These are phyloP conservation scores for Tauraco erythrolophus DNA, from an alignment of 2,113 vertebrate genomes.

Conservation along the genomic window DNA sequence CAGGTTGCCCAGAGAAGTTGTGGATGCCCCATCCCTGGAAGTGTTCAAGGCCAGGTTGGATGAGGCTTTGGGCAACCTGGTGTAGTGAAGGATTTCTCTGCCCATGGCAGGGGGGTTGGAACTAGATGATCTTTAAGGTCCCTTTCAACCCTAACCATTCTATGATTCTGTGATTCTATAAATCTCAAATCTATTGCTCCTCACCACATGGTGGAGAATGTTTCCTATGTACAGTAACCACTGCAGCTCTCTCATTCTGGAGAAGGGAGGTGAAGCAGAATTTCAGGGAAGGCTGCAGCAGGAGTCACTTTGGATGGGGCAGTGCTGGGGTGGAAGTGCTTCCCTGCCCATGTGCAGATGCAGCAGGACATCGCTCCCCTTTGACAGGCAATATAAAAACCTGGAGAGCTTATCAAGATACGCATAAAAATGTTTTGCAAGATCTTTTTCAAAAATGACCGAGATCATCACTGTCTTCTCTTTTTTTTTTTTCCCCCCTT, in stretches of 20 bases:
- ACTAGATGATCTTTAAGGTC: too few species aligned
- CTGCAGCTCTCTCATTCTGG: not conserved
- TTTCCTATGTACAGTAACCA: not conserved
- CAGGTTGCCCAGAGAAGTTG: too few species aligned
- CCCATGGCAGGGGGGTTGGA: too few species aligned
- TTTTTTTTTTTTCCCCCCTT: not conserved
- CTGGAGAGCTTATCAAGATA: not conserved
- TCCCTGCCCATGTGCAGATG: not conserved
- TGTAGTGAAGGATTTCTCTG: too few species aligned
- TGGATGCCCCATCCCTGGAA: too few species aligned
- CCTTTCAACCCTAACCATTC: too few species aligned
- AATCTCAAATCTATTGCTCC: not conserved
- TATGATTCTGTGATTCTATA: too few species aligned
- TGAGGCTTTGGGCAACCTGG: too few species aligned
- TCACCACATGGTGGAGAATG: not conserved
- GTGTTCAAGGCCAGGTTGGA: too few species aligned
- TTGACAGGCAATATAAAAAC: not conserved
- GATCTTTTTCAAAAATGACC: not conserved
- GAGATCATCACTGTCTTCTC: not conserved
- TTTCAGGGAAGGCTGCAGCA: not conserved
- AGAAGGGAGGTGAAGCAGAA: not conserved
- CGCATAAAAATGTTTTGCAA: not conserved
- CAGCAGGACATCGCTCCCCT: not conserved
- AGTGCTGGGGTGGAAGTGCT: not conserved
- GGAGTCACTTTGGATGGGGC: not conserved